Evolutionary conservation across 2,888 invertebrate genomes (phyloP).

Genomic region (Autographa gamma): DNA sequence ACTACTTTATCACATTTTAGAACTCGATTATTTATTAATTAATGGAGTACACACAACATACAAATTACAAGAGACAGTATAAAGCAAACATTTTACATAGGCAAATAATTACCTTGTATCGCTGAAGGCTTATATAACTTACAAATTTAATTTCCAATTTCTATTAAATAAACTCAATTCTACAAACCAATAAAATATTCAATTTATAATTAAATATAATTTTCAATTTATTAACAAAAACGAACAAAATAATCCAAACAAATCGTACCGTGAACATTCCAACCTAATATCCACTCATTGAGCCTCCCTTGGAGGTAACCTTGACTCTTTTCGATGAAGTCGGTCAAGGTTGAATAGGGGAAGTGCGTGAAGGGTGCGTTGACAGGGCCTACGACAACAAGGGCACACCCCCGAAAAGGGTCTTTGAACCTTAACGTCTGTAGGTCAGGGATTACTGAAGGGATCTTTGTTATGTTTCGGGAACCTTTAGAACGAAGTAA

Average conservation of each 20-base stretch:
- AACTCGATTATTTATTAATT: no score
- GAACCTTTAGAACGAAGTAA: not conserved
- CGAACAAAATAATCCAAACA: not conserved
- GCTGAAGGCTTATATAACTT: no score
- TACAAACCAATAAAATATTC: no score
- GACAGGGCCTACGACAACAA: conserved; percentile 23
- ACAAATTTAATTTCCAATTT: no score
- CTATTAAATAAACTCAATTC: no score
- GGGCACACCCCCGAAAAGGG: conserved; percentile 39
- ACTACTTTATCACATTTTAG: no score
- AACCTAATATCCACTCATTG: not conserved
- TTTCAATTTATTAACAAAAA: no score
- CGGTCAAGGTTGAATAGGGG: conserved; percentile 48
- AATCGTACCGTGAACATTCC: not conserved
- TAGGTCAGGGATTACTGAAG: conserved; percentile 1
- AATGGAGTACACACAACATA: no score
- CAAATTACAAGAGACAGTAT: no score
- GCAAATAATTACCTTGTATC: no score
- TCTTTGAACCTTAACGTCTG: conserved; percentile 6
- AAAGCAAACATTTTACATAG: no score
- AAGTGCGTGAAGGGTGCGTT: conserved; percentile 34
- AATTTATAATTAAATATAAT: no score
- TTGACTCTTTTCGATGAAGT: conserved; percentile 20
- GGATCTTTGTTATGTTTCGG: not conserved
- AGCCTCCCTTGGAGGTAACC: not conserved